Evolutionary conservation across 1,140 invertebrate genomes (phyloP), one percentile per base, ranked within the genome.

Genomic region (Aleiodes sp.): DNA sequence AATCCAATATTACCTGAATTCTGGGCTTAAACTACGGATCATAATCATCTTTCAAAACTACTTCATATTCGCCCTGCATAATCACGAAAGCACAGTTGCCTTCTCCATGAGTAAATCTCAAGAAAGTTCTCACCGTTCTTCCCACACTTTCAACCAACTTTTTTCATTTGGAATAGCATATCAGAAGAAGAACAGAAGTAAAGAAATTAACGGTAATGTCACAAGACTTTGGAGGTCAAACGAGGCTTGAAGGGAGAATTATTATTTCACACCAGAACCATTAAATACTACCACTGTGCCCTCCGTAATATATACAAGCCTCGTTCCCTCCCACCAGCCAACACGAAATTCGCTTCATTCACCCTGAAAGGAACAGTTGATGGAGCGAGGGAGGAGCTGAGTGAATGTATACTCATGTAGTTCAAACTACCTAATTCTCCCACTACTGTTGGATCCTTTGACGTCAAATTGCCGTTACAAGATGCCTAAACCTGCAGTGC

Each of bases 381-480:
- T 35, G 31, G 31, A 10, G 4, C 4, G 31, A 10, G 10, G 31
- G 31, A 10, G 31, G 31, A 10, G 31, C 31, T 4, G 31, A 4
- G 31, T 35, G 16, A 16, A 16, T 46, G n/a, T 46, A 14, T 46
- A 46, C 41, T 46, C n/a, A 19, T 14, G 41, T 46, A 46, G 1
- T 14, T 46, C 41, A n/a, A 6, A 8, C 6, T 14, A 14, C 6
- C 6, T 41, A 41, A 8, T 52, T 21, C 46, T 10, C 59, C 29
- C 63, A 12, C 41, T 52, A 65, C 33, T 43, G 39, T 57, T 52
- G 21, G 19, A n/a, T 37, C 64, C 64, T 65, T 65, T 65, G 64
- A 65, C 28, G 43, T 65, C 29, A 65, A 35, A 65, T 65, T 57
- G 46, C 29, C 64, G 29, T 56, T 57, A 35, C 29, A 33, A 57